Evolutionary conservation across 2,797 vertebrate species (phyloP).

Genomic region (Bovichtus diacanthus): DNA sequence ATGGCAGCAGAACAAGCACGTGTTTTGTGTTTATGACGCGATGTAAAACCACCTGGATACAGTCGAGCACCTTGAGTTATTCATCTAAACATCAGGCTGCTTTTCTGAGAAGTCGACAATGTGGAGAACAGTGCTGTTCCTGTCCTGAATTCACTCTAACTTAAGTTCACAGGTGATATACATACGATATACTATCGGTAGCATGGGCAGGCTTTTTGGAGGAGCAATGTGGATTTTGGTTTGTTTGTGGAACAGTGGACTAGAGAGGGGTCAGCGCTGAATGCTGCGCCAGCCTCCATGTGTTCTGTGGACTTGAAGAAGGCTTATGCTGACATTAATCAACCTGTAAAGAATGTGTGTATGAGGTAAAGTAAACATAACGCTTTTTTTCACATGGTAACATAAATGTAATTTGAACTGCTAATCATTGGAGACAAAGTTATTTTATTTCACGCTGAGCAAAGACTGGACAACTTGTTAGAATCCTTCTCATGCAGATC

Average conservation of each 20-base stretch:
- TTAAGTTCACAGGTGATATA: neutral
- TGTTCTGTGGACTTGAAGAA: neutral
- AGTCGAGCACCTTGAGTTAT: neutral
- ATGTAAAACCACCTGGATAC: neutral
- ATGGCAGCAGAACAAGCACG: neutral
- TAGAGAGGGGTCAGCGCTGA: neutral
- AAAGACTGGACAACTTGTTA: neutral
- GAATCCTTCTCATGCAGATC: conserved; percentile 24
- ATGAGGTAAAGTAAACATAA: too few species aligned
- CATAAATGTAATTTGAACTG: neutral
- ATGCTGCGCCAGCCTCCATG: too few species aligned
- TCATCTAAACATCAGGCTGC: neutral
- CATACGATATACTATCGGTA: neutral
- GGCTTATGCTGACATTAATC: too few species aligned
- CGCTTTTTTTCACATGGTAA: neutral
- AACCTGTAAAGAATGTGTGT: too few species aligned
- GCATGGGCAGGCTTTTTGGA: neutral
- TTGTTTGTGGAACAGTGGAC: neutral
- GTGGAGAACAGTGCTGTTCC: neutral
- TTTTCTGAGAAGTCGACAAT: neutral
- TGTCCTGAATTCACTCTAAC: neutral
- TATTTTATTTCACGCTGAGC: neutral
- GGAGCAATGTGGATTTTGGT: neutral
- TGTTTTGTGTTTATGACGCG: neutral
- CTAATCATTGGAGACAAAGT: conserved; percentile 4